phyloP scores from a whole-genome alignment of 2,797 vertebrate species.

The Myotis myotis region DNA sequence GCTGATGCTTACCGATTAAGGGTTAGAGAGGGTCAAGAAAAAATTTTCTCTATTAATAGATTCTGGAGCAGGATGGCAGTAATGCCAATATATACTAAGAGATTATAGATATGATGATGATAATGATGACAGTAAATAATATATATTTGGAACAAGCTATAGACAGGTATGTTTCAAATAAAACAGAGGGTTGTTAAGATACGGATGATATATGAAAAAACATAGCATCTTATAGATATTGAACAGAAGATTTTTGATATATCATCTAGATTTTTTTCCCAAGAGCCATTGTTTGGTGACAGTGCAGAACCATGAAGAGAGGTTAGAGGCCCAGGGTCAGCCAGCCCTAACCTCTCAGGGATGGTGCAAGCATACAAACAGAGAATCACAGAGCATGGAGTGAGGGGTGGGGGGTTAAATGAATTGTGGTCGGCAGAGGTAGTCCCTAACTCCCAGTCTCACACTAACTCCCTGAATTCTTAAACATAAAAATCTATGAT shows the following conservation, averaged over 20 bases:
- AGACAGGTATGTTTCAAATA: neutral
- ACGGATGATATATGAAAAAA: neutral
- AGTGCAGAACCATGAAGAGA: conserved; percentile 39
- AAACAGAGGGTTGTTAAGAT: neutral
- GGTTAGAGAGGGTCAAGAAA: neutral
- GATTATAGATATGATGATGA: neutral
- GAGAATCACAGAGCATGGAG: conserved; percentile 39
- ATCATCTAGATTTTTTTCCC: neutral
- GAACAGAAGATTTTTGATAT: neutral
- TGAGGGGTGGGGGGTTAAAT: neutral
- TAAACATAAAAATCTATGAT: neutral
- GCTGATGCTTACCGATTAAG: neutral
- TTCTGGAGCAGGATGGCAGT: neutral
- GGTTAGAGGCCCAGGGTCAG: neutral
- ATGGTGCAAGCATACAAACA: conserved; percentile 61
- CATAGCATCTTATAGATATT: neutral
- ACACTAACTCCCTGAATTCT: neutral
- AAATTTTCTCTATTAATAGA: neutral
- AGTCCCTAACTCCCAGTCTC: neutral
- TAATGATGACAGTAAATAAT: neutral
- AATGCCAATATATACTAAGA: neutral
- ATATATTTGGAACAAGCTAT: neutral
- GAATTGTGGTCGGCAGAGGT: neutral
- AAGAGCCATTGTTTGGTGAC: conserved; percentile 64
- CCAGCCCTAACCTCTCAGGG: neutral